Evolutionary conservation across 2,113 vertebrate genomes (phyloP), one percentile per base, ranked within the genome.

Genomic region (Malurus elegans): DNA sequence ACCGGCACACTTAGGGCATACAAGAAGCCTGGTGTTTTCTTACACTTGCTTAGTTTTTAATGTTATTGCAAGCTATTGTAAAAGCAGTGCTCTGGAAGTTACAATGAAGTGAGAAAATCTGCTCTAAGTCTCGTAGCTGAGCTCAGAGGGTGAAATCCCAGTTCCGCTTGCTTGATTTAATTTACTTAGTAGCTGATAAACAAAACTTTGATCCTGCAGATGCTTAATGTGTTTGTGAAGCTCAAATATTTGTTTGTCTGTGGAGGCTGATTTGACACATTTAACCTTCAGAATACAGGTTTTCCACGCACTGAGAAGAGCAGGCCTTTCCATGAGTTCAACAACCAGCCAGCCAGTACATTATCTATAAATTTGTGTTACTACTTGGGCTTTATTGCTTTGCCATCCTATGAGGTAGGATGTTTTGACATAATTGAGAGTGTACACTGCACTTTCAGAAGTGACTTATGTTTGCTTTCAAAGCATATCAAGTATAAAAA

Each of bases 151-250:
- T 92, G 42, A 93, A 92, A 94, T 94, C 86, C 70, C 60, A 44
- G 67, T 92, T 94, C 71, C 1, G 0, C 75, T 94, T 86, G 62
- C 79, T 70, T 86, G 82, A 66, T 92, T 85, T 93, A 79, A 88
- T 95, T 96, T 92, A 86, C 88, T 66, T 80, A 85, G 79, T 47
- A 32, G 42, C n/a, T 47, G 71, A 94, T 97, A 95, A 93, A 95
- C 66, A 94, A 95, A 93, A 93, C 87, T 95, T 94, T 88, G 91
- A 90, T 97, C 84, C 66, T 90, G 31, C 45, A 47, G 87, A 88
- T 94, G 62, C 78, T 93, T 72, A 62, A 70, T 70, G 64, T 72
- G 54, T 88, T 83, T 88, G 88, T 94, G 94, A 95, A 89, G 84
- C 72, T 86, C 92, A 96, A 96, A 94, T 93, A 94, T 90, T 92